Percentiles rank a stretch among this genome's conserved stretches.
These are phyloP conservation scores for Ganaspis brasiliensis DNA, from an alignment of 2,888 invertebrate genomes.

Conservation along the genomic window DNA sequence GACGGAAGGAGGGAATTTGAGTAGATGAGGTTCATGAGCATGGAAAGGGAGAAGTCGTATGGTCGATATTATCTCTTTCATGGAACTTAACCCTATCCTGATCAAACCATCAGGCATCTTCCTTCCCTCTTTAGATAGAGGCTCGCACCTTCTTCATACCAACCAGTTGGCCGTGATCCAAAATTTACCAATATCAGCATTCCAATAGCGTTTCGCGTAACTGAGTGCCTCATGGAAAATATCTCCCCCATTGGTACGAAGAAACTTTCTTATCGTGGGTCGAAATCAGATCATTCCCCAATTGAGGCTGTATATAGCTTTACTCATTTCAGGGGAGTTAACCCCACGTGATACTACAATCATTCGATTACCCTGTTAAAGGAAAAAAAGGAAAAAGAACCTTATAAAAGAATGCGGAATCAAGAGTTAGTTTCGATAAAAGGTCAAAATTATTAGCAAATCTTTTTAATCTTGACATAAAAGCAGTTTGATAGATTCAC, in stretches of 20 bases:
- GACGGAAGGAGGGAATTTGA: not conserved
- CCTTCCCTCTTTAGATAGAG: conserved; percentile 53
- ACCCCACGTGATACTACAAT: not conserved
- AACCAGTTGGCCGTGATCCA: conserved; percentile 55
- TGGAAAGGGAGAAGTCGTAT: conserved; percentile 38
- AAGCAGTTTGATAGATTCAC: too few species aligned
- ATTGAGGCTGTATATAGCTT: not conserved
- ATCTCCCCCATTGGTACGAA: conserved; percentile 2
- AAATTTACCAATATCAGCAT: conserved; percentile 55
- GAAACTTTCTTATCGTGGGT: conserved; percentile 30
- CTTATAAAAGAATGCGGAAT: not conserved
- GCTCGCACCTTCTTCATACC: conserved; percentile 48
- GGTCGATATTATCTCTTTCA: conserved; percentile 49
- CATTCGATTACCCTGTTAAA: not conserved
- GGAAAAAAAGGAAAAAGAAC: not conserved
- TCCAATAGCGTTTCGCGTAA: conserved; percentile 51
- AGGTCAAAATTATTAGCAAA: too few species aligned
- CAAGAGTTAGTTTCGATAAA: too few species aligned
- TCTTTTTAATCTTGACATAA: too few species aligned
- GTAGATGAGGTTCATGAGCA: conserved; percentile 18
- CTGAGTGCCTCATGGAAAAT: conserved; percentile 17
- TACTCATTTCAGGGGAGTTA: not conserved
- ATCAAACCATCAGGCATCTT: conserved; percentile 51
- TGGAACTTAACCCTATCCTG: conserved; percentile 54
- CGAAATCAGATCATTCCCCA: conserved; percentile 19